phyloP scores from a whole-genome alignment of 92 coral and sea anemone species.

The Palythoa caribaeorum region DNA sequence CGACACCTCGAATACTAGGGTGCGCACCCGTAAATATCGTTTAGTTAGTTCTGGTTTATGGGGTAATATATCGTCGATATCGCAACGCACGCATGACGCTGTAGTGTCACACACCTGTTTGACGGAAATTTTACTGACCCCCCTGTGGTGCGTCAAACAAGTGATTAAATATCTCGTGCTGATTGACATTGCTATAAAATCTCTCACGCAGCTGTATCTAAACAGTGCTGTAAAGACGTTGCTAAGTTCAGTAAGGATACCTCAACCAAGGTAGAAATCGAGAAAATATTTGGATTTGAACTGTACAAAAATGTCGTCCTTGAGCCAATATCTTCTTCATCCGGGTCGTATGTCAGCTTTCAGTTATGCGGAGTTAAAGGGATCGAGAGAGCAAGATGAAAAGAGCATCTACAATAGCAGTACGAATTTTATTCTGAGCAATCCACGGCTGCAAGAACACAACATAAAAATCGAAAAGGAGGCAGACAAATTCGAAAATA shows the following conservation, averaged over 20 bases:
- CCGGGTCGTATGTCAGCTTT: conserved; percentile 66
- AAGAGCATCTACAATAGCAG: conserved; percentile 25
- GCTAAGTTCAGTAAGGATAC: conserved; percentile 19
- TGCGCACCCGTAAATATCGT: conserved; percentile 2
- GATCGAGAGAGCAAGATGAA: conserved; percentile 65
- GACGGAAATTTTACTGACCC: conserved; percentile 65
- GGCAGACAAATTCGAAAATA: not conserved
- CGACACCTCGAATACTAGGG: not conserved
- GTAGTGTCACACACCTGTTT: conserved; percentile 72
- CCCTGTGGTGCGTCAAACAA: conserved; percentile 83
- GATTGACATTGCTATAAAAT: conserved; percentile 65
- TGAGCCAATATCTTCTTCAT: conserved; percentile 77
- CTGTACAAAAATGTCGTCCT: conserved; percentile 45
- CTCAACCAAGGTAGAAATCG: not conserved
- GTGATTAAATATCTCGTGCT: conserved; percentile 56
- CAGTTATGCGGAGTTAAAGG: conserved; percentile 69
- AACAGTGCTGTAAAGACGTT: conserved; percentile 7
- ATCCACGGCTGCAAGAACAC: conserved; percentile 10
- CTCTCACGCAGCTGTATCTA: conserved; percentile 74
- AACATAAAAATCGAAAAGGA: conserved; percentile 27
- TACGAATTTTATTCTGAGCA: conserved; percentile 3
- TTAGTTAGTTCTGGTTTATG: conserved; percentile 20
- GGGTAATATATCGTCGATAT: conserved; percentile 69
- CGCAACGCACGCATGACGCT: conserved; percentile 72
- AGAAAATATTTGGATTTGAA: not conserved